Percentiles rank a stretch among this genome's conserved stretches.
Conservation (phyloP, 2,113 vertebrate species). For the Tyrannus savana region DNA sequence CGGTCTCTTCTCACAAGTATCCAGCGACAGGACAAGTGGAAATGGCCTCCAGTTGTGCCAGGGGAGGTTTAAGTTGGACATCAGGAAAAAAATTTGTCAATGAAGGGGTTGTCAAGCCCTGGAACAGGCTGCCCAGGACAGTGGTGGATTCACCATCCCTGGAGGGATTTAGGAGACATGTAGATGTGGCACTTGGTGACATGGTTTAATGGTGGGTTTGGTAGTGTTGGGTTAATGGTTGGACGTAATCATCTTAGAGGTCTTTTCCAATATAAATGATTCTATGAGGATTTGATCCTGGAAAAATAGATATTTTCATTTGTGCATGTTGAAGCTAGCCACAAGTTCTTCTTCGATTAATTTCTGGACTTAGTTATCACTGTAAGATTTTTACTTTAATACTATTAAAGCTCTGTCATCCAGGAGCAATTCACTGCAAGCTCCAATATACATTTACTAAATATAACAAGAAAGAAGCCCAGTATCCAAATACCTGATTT, state of each 20-base stretch:
- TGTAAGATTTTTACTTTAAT: background rate
- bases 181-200: too few relatives aligned
- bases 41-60: background rate
- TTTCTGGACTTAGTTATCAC: background rate
- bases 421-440: background rate
- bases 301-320: background rate
- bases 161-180: background rate
- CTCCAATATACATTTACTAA: background rate
- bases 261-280: background rate
- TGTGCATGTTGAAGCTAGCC: background rate
- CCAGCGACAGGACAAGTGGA: fast-evolving
- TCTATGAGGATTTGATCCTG: background rate
- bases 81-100: background rate
- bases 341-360: background rate
- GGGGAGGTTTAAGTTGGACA: background rate
- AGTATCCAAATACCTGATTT: background rate
- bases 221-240: background rate
- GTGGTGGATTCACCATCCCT: background rate
- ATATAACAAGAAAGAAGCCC: background rate
- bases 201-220: background rate
- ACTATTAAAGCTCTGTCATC: background rate
- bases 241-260: background rate
- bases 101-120: background rate
- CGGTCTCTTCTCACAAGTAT: background rate
- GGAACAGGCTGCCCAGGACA: background rate